Evolutionary conservation across 2,888 invertebrate genomes (phyloP), one percentile per base, ranked within the genome.

Genomic region (Lapara coniferarum): DNA sequence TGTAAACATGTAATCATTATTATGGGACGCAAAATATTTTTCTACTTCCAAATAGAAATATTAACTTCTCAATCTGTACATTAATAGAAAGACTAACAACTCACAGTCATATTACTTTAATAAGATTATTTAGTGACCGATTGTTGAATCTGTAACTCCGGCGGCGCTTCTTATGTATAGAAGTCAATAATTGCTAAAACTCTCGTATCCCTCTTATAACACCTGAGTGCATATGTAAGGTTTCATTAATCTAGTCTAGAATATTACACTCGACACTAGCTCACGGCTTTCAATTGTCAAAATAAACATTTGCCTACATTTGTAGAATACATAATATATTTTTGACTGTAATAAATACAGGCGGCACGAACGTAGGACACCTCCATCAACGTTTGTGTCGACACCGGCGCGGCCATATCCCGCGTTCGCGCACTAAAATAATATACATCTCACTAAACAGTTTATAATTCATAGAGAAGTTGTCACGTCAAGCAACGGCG

Each of bases 361-460:
- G 63, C 49, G 63, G 8, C 46, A 46, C 13, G 16, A 63, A 46
- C 63, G 19, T 49, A 5, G 44, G n/a, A 49, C 19, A 59, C 4
- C 16, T 46, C 13, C 10, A 46, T 10, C 16, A 46, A 16, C 10
- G 8, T 59, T 37, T 16, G 16, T 49, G 19, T 19, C 46, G 49
- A 19, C 46, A 19, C 49, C 2, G 63, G 19, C 19, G 37, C 5
- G 37, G 37, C 16, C 10, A 63, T 49, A 13, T 19, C 25, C 63
- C 46, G 19, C 12, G 10, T 8, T 46, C 16, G 46, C 37, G 10
- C 63, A 63, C 59, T 16, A 59, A 59, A 63, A 63, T 63, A 63
- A 63, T 63, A 83, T 82, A 83, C 80, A 82, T 73, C 83, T 81
- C 82, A 83, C 71, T 69, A 68, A 75, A 76, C 77, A 81, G 79